Percentiles rank a stretch among this genome's conserved stretches.
These are phyloP conservation scores for Phataginus tricuspis DNA, from an alignment of 2,797 vertebrate genomes.

Conservation along the genomic window DNA sequence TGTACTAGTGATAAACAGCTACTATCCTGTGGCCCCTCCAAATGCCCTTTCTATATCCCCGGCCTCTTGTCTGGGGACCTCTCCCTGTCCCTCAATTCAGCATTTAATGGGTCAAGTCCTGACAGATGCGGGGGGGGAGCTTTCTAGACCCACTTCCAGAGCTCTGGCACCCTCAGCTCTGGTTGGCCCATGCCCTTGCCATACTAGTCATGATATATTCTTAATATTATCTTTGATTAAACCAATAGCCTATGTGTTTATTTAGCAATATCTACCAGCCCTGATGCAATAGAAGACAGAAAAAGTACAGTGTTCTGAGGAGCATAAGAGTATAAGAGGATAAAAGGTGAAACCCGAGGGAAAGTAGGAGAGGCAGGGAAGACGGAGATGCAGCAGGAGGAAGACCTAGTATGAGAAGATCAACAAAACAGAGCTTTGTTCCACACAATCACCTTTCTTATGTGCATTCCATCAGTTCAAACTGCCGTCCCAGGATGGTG, in stretches of 20 bases:
- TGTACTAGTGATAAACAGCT: background rate
- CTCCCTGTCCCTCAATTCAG: background rate
- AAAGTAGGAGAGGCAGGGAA: background rate
- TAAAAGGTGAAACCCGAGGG: background rate
- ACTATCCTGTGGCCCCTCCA: background rate
- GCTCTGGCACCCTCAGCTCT: background rate
- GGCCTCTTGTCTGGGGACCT: background rate
- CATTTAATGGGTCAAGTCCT: background rate
- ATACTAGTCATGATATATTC: background rate
- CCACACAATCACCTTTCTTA: background rate
- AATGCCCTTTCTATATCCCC: background rate
- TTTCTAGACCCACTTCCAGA: background rate
- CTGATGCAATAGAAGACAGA: background rate
- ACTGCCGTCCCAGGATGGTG: background rate
- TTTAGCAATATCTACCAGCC: background rate
- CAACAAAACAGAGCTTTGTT: background rate
- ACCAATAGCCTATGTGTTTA: background rate
- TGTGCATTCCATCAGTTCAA: background rate
- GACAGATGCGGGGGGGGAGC: background rate
- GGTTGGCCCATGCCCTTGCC: background rate
- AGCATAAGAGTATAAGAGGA: background rate
- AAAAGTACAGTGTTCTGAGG: background rate
- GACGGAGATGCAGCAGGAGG: background rate
- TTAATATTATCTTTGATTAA: slow-evolving; percentile 16
- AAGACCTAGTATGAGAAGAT: background rate